A percentile compares a stretch with the other conserved stretches of the same genome.
phyloP scores from a whole-genome alignment of 2,888 invertebrate species.

The Eledona agricola region DNA sequence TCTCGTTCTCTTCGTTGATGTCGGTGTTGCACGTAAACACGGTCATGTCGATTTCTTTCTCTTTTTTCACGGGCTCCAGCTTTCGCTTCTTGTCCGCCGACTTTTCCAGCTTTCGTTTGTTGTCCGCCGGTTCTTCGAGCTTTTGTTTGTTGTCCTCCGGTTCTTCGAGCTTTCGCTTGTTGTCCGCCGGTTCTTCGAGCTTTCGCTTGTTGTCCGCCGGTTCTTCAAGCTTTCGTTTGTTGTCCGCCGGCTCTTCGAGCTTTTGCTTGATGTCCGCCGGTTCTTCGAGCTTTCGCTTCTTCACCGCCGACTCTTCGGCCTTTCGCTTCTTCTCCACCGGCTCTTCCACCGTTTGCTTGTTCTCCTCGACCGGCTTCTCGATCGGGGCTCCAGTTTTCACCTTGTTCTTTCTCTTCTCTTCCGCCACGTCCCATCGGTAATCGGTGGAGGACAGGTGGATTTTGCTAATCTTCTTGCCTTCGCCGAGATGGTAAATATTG shows the following conservation, averaged over 20 bases:
- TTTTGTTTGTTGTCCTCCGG: neutral
- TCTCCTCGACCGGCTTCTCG: too few relatives aligned
- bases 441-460: conserved; percentile 53
- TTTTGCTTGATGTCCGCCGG: too few relatives aligned
- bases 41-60: conserved; percentile 47
- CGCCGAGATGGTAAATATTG: conserved; percentile 65
- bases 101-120: neutral
- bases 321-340: conserved; percentile 21
- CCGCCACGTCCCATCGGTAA: conserved; percentile 35
- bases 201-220: too few relatives aligned
- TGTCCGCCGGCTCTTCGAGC: conserved; percentile 42
- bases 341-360: conserved; percentile 43
- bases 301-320: conserved; percentile 43
- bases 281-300: conserved; percentile 48
- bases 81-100: neutral
- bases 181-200: too few relatives aligned
- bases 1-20: conserved; percentile 61
- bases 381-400: too few relatives aligned
- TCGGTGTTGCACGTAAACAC: conserved; percentile 58
- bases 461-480: conserved; percentile 61
- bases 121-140: too few relatives aligned
- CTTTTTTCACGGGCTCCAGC: conserved; percentile 27
- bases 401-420: conserved; percentile 48
- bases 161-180: neutral
- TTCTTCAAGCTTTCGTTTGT: neutral